Percentiles rank a stretch among this genome's conserved stretches.
Evolutionary conservation across 1,140 invertebrate species (phyloP).

Genomic region (Choristoneura fumiferana): DNA sequence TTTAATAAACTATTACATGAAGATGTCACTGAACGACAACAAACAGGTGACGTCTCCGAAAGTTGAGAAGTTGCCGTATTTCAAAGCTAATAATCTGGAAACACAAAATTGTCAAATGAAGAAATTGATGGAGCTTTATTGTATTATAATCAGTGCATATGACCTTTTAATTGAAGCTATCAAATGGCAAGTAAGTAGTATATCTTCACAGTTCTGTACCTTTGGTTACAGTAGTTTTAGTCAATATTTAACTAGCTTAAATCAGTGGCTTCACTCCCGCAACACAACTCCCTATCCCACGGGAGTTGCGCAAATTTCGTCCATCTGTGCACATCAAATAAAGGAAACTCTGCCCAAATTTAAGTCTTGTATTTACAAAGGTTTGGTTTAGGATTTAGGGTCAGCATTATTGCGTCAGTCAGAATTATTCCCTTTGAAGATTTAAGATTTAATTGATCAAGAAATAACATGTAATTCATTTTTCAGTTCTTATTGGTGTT

Average conservation of each 20-base stretch:
- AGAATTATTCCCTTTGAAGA: background rate
- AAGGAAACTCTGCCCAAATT: too few species aligned
- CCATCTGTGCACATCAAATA: too few species aligned
- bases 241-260: too few species aligned
- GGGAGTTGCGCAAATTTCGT: too few species aligned
- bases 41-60: slow-evolving; percentile 22
- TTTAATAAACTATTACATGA: slow-evolving; percentile 38
- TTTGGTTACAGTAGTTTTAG: too few species aligned
- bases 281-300: too few species aligned
- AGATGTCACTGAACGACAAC: slow-evolving; percentile 28
- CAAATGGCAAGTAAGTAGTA: slow-evolving; percentile 61
- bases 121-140: slow-evolving; percentile 52
- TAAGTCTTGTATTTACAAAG: too few species aligned
- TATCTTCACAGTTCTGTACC: too few species aligned
- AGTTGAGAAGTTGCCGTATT: slow-evolving; percentile 17
- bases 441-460: background rate
- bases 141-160: slow-evolving; percentile 49
- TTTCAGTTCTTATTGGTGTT: slow-evolving; percentile 50
- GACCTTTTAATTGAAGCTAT: slow-evolving; percentile 51
- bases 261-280: too few species aligned
- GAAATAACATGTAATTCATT: slow-evolving; percentile 1
- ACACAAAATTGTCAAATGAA: slow-evolving; percentile 37
- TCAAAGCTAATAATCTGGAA: slow-evolving; percentile 19
- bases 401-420: too few species aligned
- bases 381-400: too few species aligned